phyloP scores from a whole-genome alignment of 2,888 invertebrate genomes.

The Philereme transversata region DNA sequence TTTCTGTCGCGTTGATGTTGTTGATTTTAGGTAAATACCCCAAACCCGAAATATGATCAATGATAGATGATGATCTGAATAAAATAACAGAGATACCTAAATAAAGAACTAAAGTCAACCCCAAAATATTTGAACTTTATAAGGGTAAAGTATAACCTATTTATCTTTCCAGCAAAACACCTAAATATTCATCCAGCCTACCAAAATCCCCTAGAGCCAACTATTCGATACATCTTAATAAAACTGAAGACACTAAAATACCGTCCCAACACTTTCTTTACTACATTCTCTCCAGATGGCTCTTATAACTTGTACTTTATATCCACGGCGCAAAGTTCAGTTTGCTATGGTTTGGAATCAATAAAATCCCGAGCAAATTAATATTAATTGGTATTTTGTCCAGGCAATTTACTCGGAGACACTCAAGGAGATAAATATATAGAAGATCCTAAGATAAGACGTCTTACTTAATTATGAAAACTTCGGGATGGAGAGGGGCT shows the following conservation, averaged over 20 bases:
- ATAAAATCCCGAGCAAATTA: constrained; percentile 41
- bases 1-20: too few relatives aligned
- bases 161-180: background rate
- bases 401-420: constrained; percentile 33
- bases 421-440: constrained; percentile 5
- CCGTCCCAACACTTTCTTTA: constrained; percentile 18
- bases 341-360: constrained; percentile 18
- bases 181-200: background rate
- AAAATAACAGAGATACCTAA: too few relatives aligned
- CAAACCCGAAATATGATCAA: too few relatives aligned
- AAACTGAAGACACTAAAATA: constrained; percentile 26
- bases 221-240: constrained; percentile 20
- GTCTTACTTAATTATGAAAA: constrained; percentile 23
- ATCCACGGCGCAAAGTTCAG: constrained; percentile 9
- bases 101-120: too few relatives aligned
- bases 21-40: too few relatives aligned
- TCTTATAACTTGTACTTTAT: background rate
- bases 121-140: too few relatives aligned
- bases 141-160: background rate
- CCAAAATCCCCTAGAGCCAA: background rate
- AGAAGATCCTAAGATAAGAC: background rate
- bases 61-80: too few relatives aligned
- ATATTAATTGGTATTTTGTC: constrained; percentile 45
- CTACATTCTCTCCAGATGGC: constrained; percentile 13
- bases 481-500: too few relatives aligned